Evolutionary conservation across 2,888 invertebrate species (phyloP).

Genomic region (Mystacides longicornis): DNA sequence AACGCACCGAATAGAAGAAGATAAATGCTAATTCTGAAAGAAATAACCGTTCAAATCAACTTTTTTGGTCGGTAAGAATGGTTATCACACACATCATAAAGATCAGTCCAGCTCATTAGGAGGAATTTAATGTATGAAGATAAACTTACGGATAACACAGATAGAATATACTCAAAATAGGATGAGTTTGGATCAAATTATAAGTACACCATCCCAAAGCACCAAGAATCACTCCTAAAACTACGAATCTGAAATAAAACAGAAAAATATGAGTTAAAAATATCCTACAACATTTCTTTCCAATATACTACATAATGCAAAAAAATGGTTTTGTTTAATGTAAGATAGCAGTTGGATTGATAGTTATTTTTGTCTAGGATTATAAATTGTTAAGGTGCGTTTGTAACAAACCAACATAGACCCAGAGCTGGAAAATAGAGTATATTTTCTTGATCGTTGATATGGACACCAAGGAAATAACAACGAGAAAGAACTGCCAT

Average conservation of each 20-base stretch:
- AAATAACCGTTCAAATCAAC: too few species aligned
- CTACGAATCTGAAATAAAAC: conserved; percentile 46
- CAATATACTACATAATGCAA: not conserved
- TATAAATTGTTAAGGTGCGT: not conserved
- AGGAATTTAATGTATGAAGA: too few species aligned
- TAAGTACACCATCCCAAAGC: conserved; percentile 62
- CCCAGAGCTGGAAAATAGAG: too few species aligned
- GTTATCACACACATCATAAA: too few species aligned
- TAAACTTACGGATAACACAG: conserved; percentile 86
- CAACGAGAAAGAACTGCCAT: too few species aligned
- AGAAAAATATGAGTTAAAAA: not conserved
- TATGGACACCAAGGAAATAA: too few species aligned
- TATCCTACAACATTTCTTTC: not conserved
- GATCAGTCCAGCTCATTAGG: too few species aligned
- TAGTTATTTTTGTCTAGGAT: not conserved
- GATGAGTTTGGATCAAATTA: conserved; percentile 66
- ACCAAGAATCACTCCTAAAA: conserved; percentile 54
- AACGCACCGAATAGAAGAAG: conserved; percentile 74
- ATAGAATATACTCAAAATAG: conserved; percentile 72
- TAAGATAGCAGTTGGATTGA: not conserved
- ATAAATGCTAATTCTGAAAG: conserved; percentile 64
- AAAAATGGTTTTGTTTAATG: not conserved
- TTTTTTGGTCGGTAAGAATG: too few species aligned
- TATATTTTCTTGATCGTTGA: too few species aligned
- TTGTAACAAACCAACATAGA: too few species aligned